These are phyloP conservation scores for Crossaster papposus DNA, from an alignment of 53 echinoderm and acorn worm species.

Conservation along the genomic window DNA sequence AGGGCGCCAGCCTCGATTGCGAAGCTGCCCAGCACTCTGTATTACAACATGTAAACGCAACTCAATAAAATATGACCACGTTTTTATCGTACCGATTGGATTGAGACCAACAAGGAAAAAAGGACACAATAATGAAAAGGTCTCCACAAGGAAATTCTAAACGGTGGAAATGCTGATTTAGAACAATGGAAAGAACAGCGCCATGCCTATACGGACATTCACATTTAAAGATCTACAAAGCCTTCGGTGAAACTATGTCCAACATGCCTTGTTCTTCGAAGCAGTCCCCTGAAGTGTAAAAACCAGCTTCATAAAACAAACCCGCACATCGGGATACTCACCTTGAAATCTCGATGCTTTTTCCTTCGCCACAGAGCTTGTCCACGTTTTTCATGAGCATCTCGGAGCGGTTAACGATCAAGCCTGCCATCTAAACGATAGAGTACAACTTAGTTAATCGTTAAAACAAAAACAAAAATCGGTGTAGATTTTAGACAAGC, in stretches of 20 bases:
- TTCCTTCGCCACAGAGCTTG: slow-evolving; percentile 1
- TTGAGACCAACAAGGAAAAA: too few species aligned
- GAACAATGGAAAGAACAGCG: too few species aligned
- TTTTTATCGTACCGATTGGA: neutral
- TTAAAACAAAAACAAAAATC: too few species aligned
- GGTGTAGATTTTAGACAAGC: too few species aligned
- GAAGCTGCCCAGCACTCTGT: slow-evolving; percentile 42
- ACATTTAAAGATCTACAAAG: too few species aligned
- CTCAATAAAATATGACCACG: neutral
- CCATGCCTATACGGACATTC: too few species aligned
- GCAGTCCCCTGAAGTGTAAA: neutral
- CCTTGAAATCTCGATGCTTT: slow-evolving; percentile 26
- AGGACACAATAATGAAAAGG: too few species aligned
- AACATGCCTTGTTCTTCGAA: too few species aligned
- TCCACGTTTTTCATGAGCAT: neutral
- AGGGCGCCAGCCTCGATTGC: slow-evolving; percentile 42
- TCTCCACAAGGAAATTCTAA: too few species aligned
- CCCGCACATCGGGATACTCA: neutral
- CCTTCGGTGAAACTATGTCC: too few species aligned
- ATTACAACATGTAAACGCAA: neutral
- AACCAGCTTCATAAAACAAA: neutral
- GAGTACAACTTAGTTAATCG: too few species aligned
- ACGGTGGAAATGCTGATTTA: too few species aligned
- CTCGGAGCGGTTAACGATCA: slow-evolving; percentile 7
- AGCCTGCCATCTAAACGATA: neutral